These are phyloP conservation scores for Anodontia alba DNA, from an alignment of 2,888 invertebrate species.

Conservation along the genomic window DNA sequence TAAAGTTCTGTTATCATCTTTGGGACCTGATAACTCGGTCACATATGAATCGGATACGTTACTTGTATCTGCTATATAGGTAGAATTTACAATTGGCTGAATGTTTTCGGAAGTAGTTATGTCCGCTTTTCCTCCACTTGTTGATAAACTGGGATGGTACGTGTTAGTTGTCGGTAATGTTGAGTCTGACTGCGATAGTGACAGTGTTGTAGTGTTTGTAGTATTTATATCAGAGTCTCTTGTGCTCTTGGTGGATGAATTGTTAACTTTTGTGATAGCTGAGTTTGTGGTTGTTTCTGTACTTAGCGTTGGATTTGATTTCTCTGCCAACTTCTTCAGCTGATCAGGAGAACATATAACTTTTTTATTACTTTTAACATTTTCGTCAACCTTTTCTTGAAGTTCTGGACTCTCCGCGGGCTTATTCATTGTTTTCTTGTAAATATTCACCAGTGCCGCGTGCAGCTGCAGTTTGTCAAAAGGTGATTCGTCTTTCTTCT, in stretches of 20 bases:
- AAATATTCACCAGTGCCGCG: constrained; percentile 37
- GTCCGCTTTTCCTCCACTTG: no score
- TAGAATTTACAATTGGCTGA: no score
- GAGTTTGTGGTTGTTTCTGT: background rate
- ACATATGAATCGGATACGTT: no score
- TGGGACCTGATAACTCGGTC: no score
- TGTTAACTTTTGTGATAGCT: background rate
- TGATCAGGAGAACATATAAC: background rate
- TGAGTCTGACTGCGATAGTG: no score
- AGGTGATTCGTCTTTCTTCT: constrained; percentile 24
- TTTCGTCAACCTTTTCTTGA: background rate
- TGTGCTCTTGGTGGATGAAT: background rate
- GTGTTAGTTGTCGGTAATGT: no score
- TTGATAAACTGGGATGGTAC: no score
- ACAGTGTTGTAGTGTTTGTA: no score
- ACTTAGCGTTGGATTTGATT: background rate
- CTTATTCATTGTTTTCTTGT: background rate
- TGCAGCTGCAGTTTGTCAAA: constrained; percentile 42
- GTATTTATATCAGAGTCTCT: background rate
- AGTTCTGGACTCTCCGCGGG: background rate
- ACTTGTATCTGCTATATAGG: no score
- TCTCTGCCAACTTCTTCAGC: background rate
- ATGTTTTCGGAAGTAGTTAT: no score
- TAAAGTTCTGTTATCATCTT: no score
- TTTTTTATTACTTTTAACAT: background rate